Evolutionary conservation across 2,888 invertebrate genomes (phyloP).

Genomic region (Drosophila cracens): DNA sequence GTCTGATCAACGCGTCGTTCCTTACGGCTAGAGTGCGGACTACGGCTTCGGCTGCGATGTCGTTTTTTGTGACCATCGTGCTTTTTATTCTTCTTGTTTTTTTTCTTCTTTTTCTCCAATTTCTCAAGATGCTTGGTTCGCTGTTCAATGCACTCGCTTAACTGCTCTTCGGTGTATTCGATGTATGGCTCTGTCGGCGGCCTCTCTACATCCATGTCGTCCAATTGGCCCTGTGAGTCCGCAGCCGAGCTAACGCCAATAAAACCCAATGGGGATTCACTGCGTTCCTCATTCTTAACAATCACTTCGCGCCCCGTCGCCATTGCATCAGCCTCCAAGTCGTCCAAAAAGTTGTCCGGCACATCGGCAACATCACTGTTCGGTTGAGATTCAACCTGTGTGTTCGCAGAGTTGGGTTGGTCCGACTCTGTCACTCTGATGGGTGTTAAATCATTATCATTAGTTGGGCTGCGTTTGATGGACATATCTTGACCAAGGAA

Average conservation of each 20-base stretch:
- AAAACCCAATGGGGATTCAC: conserved; percentile 3
- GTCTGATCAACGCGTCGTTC: conserved; percentile 1
- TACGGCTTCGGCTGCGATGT: conserved; percentile 21
- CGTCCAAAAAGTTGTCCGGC: not conserved
- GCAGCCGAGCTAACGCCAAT: conserved; percentile 6
- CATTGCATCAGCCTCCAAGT: not conserved
- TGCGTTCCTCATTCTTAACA: conserved; percentile 14
- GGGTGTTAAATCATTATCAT: conserved; percentile 15
- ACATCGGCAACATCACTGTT: not conserved
- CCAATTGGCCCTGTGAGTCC: conserved; percentile 2
- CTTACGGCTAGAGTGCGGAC: conserved; percentile 1
- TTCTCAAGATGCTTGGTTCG: not conserved
- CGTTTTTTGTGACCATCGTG: conserved; percentile 16
- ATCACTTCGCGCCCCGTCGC: no score
- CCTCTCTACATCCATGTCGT: conserved; percentile 7
- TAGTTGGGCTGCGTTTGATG: not conserved
- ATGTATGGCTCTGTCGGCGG: not conserved
- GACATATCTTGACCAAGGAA: not conserved
- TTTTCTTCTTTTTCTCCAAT: not conserved
- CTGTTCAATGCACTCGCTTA: not conserved
- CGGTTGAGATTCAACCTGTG: not conserved
- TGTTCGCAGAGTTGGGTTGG: not conserved
- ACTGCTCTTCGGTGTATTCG: not conserved
- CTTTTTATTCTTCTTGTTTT: conserved; percentile 2
- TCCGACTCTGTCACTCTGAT: not conserved